Conservation (phyloP, 2,888 invertebrate species). For the Uropetala carovei region DNA sequence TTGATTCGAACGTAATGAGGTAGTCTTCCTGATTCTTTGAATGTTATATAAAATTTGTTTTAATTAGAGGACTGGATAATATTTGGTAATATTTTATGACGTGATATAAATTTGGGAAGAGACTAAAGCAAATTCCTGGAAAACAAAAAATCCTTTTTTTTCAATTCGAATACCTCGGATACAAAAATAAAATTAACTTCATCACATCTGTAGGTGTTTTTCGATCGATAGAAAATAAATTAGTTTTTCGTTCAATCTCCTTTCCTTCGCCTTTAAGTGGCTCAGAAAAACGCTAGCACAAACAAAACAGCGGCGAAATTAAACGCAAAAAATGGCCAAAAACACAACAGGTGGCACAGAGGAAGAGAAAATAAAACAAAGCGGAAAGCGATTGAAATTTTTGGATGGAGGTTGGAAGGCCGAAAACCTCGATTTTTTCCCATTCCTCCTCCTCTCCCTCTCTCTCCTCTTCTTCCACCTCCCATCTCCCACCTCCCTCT, state of each 20-base stretch:
- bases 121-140: not conserved
- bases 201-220: not conserved
- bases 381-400: slow-evolving; percentile 28
- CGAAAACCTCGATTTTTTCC: not conserved
- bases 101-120: not conserved
- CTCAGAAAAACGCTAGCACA: not conserved
- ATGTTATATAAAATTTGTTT: too few relatives aligned
- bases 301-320: not conserved
- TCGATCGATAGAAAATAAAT: not conserved
- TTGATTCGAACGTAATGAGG: too few relatives aligned
- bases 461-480: too few relatives aligned
- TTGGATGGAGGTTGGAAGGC: not conserved
- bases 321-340: slow-evolving; percentile 2
- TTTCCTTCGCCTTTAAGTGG: not conserved
- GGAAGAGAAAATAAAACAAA: not conserved
- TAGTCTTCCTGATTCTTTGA: too few relatives aligned
- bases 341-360: slow-evolving; percentile 28
- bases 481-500: too few relatives aligned
- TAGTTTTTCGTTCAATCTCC: not conserved
- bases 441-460: not conserved
- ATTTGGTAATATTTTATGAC: too few relatives aligned
- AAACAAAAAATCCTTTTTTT: not conserved
- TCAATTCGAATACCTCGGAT: not conserved
- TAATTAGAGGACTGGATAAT: too few relatives aligned
- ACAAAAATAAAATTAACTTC: not conserved